These are phyloP conservation scores for Cherax destructor DNA, from an alignment of 1,140 invertebrate species.

Conservation along the genomic window DNA sequence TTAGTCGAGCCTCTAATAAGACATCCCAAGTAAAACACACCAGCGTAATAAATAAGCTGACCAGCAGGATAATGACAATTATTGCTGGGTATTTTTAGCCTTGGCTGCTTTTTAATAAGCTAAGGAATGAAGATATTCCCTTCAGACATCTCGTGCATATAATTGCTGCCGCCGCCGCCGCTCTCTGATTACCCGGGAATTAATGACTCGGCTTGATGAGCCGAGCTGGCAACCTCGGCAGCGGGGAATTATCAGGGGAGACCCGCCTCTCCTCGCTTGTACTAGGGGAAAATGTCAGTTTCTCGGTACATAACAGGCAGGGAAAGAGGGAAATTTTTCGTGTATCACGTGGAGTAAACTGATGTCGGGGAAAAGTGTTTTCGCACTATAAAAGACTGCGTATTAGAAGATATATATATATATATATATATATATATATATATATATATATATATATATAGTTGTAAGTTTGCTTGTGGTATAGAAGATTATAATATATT, in stretches of 20 bases:
- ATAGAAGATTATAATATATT: no score
- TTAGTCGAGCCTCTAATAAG: background rate
- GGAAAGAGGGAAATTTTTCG: no score
- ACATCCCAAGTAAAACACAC: background rate
- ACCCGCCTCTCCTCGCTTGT: background rate
- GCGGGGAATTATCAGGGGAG: background rate
- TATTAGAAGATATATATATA: no score
- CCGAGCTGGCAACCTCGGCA: background rate
- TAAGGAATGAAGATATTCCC: background rate
- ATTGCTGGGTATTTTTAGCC: background rate
- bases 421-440: no score
- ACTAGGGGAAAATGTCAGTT: background rate
- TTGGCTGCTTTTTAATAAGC: background rate
- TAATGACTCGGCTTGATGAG: background rate
- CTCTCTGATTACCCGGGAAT: background rate
- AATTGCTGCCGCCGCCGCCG: background rate
- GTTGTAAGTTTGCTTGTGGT: no score
- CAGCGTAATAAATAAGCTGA: background rate
- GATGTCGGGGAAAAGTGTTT: no score
- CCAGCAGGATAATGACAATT: background rate
- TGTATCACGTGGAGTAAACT: no score
- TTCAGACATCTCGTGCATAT: background rate
- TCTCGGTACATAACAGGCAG: background rate
- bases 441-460: no score
- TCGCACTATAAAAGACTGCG: no score